Base-by-base conservation (phyloP, 2,888 invertebrate species). In the Sphaeridia pumilis region DNA sequence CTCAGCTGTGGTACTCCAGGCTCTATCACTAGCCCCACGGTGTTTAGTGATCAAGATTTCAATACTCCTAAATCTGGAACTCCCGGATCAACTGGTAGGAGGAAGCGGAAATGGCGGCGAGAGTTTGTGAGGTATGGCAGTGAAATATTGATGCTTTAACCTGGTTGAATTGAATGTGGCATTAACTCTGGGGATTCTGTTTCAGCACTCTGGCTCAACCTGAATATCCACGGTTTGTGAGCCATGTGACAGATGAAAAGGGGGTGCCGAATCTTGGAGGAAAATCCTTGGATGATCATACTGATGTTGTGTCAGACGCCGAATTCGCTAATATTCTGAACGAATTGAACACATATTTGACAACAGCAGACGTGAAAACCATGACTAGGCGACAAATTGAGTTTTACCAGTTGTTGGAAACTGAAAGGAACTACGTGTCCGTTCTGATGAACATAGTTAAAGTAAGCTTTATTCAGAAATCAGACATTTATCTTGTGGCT, bases 371-470 rank as follows among this genome's bases (percentile, higher is more conserved):
- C 54, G 73, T 82, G 58, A 83, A 83, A 67, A 76, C 78, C 63
- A 75, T 82, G 70, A 82, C 84, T 42, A 80, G 83, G 2, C 75
- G 88, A 48, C 84, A 86, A 67, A 83, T 84, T 72, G 86, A 87
- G 46, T 87, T 87, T 70, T 79, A 86, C 73, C 97, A 98, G 73
- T 78, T 98, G 66, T 79, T 89, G 59, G 89, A 93, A 72, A 98
- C 98, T 1, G 98, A 98, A 73, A 86, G 84, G 55, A 98, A 98
- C 77, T 98, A 97, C 72, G 93, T 97, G 56, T 85, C 84, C 57
- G 93, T 97, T 68, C 77, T 98, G 66, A 82, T 87, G 66, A 92
- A 92, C 35, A 89, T 98, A 67, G 81, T 93, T 69, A 87, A 82
- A 71, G 94, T 88, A 72, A 74, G 76, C 69, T 49, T 38, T n/a